Evolutionary conservation across 2,888 invertebrate species (phyloP), one percentile per base, ranked within the genome.

Genomic region (Andrena haemorrhoa): DNA sequence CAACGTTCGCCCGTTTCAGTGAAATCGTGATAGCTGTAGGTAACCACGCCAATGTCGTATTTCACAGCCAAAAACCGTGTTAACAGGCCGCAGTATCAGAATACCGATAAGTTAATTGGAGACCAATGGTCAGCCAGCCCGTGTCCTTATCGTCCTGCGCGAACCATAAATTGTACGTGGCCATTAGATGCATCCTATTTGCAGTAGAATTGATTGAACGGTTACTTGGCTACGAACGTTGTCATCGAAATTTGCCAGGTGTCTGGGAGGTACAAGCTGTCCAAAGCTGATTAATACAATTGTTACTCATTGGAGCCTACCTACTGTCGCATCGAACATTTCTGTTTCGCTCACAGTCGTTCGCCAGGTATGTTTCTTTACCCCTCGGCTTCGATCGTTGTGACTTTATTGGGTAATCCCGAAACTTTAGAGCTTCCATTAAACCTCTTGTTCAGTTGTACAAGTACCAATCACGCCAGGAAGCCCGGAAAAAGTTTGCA

Each of bases 21-120:
- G 66, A 53, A 6, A 16, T 23, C 6, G 2, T 6, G 51, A 51
- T 0, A 51, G 23, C 33, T 4, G 10, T 26, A 1, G 8, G 16
- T 7, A 7, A 16, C 16, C 23, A 5, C n/a, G 31, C 26, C 12
- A 2, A 23, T 47, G 47, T 16, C 29, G 26, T 47, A 41, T 58
- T 47, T 58, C 26, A 47, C 20, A 12, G 41, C 10, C 35, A 47
- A 69, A 58, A 69, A 53, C 51, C 66, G n/a, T 31, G 51, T 33
- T 33, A 33, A 23, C 51, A 33, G 47, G 66, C 56, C 58, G 69
- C 58, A 29, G 41, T 58, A 58, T 69, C 58, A 8, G 58, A 26
- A 26, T 26, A 2, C 12, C 69, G 41, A 69, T 58, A 58, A 68
- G 69, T 69, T 56, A 69, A 69, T 29, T 20, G 56, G 29, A 69